These are phyloP conservation scores for Deroplatys truncata DNA, from an alignment of 2,888 invertebrate species.

Conservation along the genomic window DNA sequence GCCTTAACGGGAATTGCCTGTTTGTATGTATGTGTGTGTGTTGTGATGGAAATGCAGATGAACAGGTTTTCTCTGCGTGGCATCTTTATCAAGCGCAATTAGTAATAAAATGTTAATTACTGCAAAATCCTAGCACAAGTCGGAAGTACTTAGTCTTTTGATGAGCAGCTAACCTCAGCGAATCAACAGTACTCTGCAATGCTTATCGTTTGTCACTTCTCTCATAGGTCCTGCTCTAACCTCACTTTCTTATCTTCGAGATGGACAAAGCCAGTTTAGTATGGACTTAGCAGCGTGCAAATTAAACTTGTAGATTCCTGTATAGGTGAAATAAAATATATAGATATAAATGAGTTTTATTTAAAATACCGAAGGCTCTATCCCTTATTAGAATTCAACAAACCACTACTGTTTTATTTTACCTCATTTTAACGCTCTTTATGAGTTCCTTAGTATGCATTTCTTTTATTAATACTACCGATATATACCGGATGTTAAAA, in stretches of 20 bases:
- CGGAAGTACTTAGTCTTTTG: neutral
- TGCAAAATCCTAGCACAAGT: neutral
- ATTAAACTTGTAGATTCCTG: too few relatives aligned
- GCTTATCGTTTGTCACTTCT: neutral
- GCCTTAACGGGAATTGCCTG: neutral
- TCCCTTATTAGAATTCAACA: too few relatives aligned
- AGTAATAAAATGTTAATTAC: neutral
- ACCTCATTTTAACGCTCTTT: too few relatives aligned
- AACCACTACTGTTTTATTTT: too few relatives aligned
- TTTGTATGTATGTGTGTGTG: neutral
- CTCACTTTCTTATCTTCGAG: neutral
- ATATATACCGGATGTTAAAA: too few relatives aligned
- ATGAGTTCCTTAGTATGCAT: too few relatives aligned
- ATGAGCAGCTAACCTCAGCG: neutral
- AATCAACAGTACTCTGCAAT: neutral
- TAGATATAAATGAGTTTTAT: too few relatives aligned
- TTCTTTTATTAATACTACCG: too few relatives aligned
- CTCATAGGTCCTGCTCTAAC: neutral
- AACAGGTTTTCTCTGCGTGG: neutral
- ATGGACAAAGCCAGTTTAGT: too few relatives aligned
- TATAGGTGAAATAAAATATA: too few relatives aligned
- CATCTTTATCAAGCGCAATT: neutral
- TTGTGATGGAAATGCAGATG: neutral
- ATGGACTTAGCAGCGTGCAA: too few relatives aligned
- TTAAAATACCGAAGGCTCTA: too few relatives aligned